phyloP scores from a whole-genome alignment of 37 sponge, comb jelly and placozoan genomes.

The Bolinopsis microptera region DNA sequence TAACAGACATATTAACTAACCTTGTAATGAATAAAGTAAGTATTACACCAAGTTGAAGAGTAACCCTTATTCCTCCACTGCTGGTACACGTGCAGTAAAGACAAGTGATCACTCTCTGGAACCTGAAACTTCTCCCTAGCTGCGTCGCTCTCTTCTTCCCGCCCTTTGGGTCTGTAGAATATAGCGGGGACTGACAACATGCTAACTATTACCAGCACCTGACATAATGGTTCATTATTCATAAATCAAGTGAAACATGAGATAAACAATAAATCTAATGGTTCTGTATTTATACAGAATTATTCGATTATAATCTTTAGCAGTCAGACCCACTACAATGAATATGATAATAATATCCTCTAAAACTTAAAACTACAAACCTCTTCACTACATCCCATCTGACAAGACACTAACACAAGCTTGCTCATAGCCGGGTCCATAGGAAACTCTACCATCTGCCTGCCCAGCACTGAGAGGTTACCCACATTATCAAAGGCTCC shows the following conservation, averaged over 20 bases:
- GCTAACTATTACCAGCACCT: conserved; percentile 86
- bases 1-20: conserved; percentile 61
- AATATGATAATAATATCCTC: too few species aligned
- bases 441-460: conserved; percentile 99
- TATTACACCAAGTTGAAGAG: conserved; percentile 88
- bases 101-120: conserved; percentile 98
- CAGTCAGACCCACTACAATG: too few species aligned
- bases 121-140: conserved; percentile 98
- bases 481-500: conserved; percentile 99
- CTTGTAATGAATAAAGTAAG: conserved; percentile 96
- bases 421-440: conserved; percentile 98
- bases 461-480: conserved; percentile 80
- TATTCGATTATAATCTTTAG: too few species aligned
- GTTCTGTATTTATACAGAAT: too few species aligned
- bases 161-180: conserved; percentile 97
- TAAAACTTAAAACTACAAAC: conserved; percentile 73
- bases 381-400: conserved; percentile 99
- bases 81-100: conserved; percentile 96
- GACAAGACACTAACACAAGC: conserved; percentile 87
- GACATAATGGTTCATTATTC: too few species aligned
- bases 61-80: conserved; percentile 98
- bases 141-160: conserved; percentile 97
- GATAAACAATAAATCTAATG: too few species aligned
- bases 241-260: too few species aligned
- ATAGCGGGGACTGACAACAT: conserved; percentile 99